Evolutionary conservation across 2,113 vertebrate species (phyloP), one percentile per base, ranked within the genome.

Genomic region (Colius striatus): DNA sequence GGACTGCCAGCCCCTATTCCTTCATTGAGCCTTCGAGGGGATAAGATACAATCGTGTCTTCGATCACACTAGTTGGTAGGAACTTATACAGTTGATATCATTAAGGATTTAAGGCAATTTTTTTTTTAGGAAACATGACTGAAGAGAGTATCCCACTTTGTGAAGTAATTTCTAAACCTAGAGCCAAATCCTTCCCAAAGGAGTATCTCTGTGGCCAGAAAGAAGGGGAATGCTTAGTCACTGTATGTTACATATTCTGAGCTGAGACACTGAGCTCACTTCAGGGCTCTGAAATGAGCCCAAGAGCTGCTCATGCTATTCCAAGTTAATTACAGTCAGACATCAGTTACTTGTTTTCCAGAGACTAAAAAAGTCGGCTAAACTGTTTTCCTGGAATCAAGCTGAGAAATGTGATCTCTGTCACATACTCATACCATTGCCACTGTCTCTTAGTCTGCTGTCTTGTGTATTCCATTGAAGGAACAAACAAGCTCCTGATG

Each of bases 1-100:
- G 70, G 63, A 73, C 45, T 38, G 38, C 11, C 78, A 63, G 57
- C 5, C 32, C 41, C 61, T 57, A 0, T 18, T 51, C 57, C 57
- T 63, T 54, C 75, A 61, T n/a, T 0, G 0, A 36, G 7, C 47
- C 70, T 62, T 38, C 0, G 0, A 34, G 7, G 80, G 48, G 23
- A 43, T 7, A 29, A 45, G 8, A 6, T 5, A 21, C 89, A 74
- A 0, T 11, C 16, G 21, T 43, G 36, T 23, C 51, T 13, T 5
- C 1, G 4, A 32, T 51, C 85, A 60, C 36, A 10, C 26, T 45
- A 34, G 2, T 32, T 75, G 12, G n/a, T 50, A 78, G 30, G 41
- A 84, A 57, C 7, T 55, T 22, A 36, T 18, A 8, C 0, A 16
- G 34, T 12, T 34, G 4, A 26, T 51, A 26, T 10, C 0, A 0